These are phyloP conservation scores for Rhaphigaster nebulosa DNA, from an alignment of 2,888 invertebrate genomes.

Conservation along the genomic window DNA sequence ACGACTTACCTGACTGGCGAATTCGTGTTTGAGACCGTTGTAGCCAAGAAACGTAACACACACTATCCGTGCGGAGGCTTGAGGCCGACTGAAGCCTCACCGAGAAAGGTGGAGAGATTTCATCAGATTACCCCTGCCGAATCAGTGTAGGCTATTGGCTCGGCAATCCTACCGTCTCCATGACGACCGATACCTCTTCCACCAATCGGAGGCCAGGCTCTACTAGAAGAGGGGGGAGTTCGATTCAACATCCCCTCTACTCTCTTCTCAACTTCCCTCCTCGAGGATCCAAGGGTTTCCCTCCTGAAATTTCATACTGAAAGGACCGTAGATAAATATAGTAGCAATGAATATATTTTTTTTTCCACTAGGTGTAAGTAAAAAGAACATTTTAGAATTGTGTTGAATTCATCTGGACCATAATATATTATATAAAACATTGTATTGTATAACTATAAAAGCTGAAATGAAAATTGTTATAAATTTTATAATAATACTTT, in stretches of 20 bases:
- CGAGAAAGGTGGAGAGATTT: slow-evolving; percentile 54
- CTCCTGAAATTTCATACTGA: not conserved
- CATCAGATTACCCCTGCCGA: slow-evolving; percentile 48
- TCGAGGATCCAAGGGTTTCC: slow-evolving; percentile 19
- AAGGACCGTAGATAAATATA: not conserved
- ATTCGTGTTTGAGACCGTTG: slow-evolving; percentile 28
- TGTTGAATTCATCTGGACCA: not conserved
- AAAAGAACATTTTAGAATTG: not conserved
- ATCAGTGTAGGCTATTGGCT: slow-evolving; percentile 60
- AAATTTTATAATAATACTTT: too few species aligned
- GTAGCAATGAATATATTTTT: not conserved
- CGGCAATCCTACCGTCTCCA: slow-evolving; percentile 40
- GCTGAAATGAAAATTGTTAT: too few species aligned
- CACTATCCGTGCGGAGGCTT: slow-evolving; percentile 34
- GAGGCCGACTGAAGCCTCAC: slow-evolving; percentile 51
- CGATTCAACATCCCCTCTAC: slow-evolving; percentile 51
- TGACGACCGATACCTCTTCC: slow-evolving; percentile 44
- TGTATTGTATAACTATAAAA: not conserved
- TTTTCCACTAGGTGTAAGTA: not conserved
- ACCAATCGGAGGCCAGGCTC: slow-evolving; percentile 23
- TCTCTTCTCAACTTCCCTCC: not conserved
- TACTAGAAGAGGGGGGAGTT: slow-evolving; percentile 53
- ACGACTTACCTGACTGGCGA: not conserved
- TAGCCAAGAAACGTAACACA: not conserved
- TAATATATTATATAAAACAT: too few species aligned